Evolutionary conservation across 1,140 invertebrate species (phyloP), one percentile per base, ranked within the genome.

Genomic region (Solen grandis): DNA sequence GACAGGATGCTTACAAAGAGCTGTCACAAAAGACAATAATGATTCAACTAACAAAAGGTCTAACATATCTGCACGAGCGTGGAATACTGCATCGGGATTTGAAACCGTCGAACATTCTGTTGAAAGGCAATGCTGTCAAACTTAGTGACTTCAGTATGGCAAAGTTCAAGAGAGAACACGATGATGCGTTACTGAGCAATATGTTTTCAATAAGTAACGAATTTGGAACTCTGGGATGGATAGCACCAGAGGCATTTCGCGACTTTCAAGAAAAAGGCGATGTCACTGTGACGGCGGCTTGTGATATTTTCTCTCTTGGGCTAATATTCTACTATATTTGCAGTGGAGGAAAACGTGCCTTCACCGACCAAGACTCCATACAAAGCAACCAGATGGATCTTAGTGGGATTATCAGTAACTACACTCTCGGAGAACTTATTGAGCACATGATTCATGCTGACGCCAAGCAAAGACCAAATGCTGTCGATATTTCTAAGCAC

Each of bases 81-180:
- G n/a, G 22, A 35, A 63, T 63, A 25, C 33, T 63, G n/a, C 60
- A 63, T 35, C 31, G 60, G n/a, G 33, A 63, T n/a, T 25, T 63
- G 1, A 63, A 63, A 63, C 60, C 60, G 25, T 35, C 60, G 4
- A 63, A 63, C 41, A 22, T 63, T 63, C 60, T 63, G 2, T n/a
- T 63, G 5, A 4, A 63, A 36, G 16, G 1, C 2, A 36, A 25
- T 36, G 60, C 13, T 36, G 60, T 66, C n/a, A 66, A 66, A n/a
- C 50, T 66, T 41, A 41, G 36, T 1, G 62, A 66, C 62, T 66
- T 66, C 50, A 41, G 62, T 46, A 27, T 66, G 36, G 38, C 35
- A 10, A 66, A 66, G 33, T 19, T 38, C 8, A 66, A 66, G 13
- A 41, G 22, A 41, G 13, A 33, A 66, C 5, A 66, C 25, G 29